Conservation (phyloP, 2,113 vertebrate species). For the Oryzias woworae region DNA sequence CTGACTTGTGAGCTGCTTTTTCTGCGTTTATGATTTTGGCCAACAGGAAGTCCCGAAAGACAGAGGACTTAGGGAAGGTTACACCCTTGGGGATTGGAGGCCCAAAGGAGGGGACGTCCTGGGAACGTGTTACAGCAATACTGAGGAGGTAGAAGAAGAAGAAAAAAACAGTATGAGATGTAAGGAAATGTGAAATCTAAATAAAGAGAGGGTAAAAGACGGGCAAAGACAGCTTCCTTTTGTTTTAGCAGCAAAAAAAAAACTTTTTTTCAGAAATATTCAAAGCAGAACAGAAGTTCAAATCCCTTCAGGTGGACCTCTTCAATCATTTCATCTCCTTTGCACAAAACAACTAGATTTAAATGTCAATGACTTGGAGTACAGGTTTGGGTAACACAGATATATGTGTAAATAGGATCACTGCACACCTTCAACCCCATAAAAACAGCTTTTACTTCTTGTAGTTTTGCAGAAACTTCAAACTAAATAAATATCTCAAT, state of each 20-base stretch:
- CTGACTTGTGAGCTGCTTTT: conserved; percentile 95
- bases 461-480: too few species aligned
- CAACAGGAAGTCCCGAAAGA: conserved; percentile 96
- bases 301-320: conserved; percentile 37
- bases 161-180: background rate
- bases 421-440: conserved; percentile 1
- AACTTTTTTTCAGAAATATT: too few species aligned
- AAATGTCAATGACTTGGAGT: conserved; percentile 51
- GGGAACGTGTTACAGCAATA: conserved; percentile 93
- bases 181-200: background rate
- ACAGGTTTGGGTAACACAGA: conserved; percentile 17
- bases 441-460: background rate
- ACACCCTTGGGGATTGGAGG: conserved; percentile 93
- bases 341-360: conserved; percentile 42
- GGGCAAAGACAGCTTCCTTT: too few species aligned
- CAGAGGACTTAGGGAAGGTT: conserved; percentile 94
- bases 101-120: conserved; percentile 94
- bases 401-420: conserved; percentile 4
- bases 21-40: conserved; percentile 96
- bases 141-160: conserved; percentile 61
- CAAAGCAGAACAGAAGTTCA: conserved; percentile 19
- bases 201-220: too few species aligned
- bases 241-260: too few species aligned
- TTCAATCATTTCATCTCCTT: conserved; percentile 43
- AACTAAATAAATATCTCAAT: conserved; percentile 1